These are phyloP conservation scores for Rhinella marina DNA, from an alignment of 2,797 vertebrate genomes.

Conservation along the genomic window DNA sequence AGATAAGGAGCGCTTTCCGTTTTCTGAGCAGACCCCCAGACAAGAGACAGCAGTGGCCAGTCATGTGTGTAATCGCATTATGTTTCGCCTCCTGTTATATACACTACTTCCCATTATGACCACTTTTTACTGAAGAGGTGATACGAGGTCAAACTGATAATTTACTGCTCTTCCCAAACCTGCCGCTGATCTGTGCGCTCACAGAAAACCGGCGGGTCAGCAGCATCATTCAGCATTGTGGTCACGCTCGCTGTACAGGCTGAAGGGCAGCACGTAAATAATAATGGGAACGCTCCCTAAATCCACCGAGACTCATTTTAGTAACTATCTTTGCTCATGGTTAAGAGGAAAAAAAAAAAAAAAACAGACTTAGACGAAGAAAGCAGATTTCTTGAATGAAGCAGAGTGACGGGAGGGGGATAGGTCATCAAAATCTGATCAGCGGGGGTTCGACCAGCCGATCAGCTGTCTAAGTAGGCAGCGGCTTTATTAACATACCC, in stretches of 20 bases:
- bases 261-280: constrained; percentile 2
- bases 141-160: constrained; percentile 28
- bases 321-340: background rate
- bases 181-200: background rate
- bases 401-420: background rate
- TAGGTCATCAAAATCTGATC: no score
- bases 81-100: background rate
- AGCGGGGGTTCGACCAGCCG: no score
- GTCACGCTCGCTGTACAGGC: background rate
- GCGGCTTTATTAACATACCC: no score
- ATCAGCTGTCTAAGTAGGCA: no score
- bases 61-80: background rate
- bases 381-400: background rate
- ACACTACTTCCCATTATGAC: constrained; percentile 1
- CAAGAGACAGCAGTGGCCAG: background rate
- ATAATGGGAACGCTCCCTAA: background rate
- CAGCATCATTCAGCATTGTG: constrained; percentile 15
- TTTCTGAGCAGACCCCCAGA: background rate
- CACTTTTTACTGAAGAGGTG: constrained; percentile 12
- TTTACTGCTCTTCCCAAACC: constrained; percentile 25
- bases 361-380: background rate
- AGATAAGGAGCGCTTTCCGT: background rate
- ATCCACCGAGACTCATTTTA: background rate
- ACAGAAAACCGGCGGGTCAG: background rate
- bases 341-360: background rate